phyloP scores from a whole-genome alignment of 2,797 vertebrate species.

The Loris lydekkerianus region DNA sequence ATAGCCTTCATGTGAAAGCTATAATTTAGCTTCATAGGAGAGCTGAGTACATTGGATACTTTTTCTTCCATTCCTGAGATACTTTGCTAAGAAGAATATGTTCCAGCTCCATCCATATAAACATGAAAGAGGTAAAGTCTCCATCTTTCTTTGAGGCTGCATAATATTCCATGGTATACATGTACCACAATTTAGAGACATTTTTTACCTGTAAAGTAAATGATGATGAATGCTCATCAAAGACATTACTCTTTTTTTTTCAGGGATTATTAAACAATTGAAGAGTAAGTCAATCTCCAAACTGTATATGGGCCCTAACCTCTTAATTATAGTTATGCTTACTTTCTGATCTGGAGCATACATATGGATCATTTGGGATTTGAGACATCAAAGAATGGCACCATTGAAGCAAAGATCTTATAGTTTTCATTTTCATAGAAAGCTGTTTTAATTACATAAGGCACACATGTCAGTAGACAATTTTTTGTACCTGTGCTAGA shows the following conservation, averaged over 20 bases:
- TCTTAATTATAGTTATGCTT: conserved; percentile 11
- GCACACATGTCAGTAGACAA: not conserved
- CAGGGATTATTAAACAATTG: conserved; percentile 52
- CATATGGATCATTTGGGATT: conserved; percentile 55
- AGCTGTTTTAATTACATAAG: not conserved
- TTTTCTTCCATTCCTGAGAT: too few species aligned
- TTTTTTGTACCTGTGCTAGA: not conserved
- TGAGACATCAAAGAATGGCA: not conserved
- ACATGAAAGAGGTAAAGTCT: too few species aligned
- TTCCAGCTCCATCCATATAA: too few species aligned
- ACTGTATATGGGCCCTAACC: not conserved
- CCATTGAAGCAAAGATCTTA: not conserved
- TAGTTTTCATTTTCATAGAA: conserved; percentile 33
- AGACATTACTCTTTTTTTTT: conserved; percentile 48
- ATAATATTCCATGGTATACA: too few species aligned
- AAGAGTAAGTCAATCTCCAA: conserved; percentile 37
- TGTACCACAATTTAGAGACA: not conserved
- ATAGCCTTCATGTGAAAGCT: too few species aligned
- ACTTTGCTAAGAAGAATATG: too few species aligned
- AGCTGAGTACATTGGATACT: too few species aligned
- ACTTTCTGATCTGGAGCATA: conserved; percentile 60
- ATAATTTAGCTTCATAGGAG: too few species aligned
- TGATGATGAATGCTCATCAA: not conserved
- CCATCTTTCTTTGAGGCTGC: too few species aligned
- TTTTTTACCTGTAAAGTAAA: conserved; percentile 59